Percentiles rank a stretch among this genome's conserved stretches.
Conservation (phyloP, 1,140 invertebrate species). For the Euura lappo region DNA sequence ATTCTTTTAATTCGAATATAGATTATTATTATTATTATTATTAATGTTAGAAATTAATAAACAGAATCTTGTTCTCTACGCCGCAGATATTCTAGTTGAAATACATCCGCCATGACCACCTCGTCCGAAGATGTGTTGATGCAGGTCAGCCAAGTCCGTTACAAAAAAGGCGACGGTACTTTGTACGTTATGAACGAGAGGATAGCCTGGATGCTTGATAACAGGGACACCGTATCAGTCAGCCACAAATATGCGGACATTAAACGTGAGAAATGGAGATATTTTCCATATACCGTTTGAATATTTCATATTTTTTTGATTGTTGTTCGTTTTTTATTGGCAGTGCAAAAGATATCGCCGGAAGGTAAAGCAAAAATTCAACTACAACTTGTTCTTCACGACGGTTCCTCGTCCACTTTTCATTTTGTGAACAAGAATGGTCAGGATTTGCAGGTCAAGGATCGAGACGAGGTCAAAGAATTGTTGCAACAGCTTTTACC, state of each 20-base stretch:
- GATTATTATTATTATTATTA: too few species aligned
- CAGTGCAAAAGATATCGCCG: conserved; percentile 98
- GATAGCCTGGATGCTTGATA: conserved; percentile 94
- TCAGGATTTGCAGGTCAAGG: conserved; percentile 81
- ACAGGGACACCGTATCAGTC: conserved; percentile 87
- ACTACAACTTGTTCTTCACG: conserved; percentile 95
- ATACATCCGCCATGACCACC: conserved; percentile 70
- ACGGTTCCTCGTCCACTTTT: conserved; percentile 94
- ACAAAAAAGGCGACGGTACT: conserved; percentile 95
- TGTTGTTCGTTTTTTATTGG: conserved; percentile 38
- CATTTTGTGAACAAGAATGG: conserved; percentile 94
- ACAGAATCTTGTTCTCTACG: too few species aligned
- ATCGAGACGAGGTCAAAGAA: conserved; percentile 94
- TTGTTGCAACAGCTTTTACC: conserved; percentile 89
- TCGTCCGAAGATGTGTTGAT: conserved; percentile 92
- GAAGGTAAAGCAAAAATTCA: conserved; percentile 98
- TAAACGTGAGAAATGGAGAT: conserved; percentile 73
- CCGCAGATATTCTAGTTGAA: conserved; percentile 39
- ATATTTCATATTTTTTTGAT: too few species aligned
- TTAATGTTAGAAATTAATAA: too few species aligned
- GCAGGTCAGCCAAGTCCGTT: conserved; percentile 89
- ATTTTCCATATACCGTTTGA: background rate
- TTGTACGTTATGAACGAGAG: conserved; percentile 95
- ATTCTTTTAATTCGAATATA: too few species aligned
- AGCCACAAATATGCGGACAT: conserved; percentile 96